phyloP scores from a whole-genome alignment of 2,888 invertebrate genomes.

The Corbicula japonica region DNA sequence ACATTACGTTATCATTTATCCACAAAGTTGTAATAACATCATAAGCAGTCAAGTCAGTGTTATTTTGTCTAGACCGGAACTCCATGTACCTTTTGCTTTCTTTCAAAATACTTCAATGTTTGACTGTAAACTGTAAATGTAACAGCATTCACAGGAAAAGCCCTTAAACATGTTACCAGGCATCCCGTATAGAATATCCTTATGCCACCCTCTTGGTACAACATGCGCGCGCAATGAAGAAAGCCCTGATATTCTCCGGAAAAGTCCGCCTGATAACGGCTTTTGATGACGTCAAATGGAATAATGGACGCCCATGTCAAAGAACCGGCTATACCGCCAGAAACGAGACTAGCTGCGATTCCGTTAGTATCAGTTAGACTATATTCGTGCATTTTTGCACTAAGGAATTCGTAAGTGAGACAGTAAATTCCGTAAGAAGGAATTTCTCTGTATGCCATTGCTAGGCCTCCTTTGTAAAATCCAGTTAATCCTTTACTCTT shows the following conservation, averaged over 20 bases:
- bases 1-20: too few relatives aligned
- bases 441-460: slow-evolving; percentile 88
- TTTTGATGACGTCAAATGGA: slow-evolving; percentile 92
- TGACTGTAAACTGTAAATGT: slow-evolving; percentile 88
- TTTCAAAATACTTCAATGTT: slow-evolving; percentile 69
- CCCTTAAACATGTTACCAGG: slow-evolving; percentile 89
- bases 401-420: slow-evolving; percentile 88
- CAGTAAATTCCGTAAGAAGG: slow-evolving; percentile 90
- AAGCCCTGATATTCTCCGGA: slow-evolving; percentile 88
- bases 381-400: slow-evolving; percentile 64
- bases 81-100: too few relatives aligned
- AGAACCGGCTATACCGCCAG: slow-evolving; percentile 88
- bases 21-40: not conserved
- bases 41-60: too few relatives aligned
- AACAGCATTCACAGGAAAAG: slow-evolving; percentile 91
- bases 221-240: slow-evolving; percentile 89
- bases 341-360: slow-evolving; percentile 77
- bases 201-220: slow-evolving; percentile 89
- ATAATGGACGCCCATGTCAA: slow-evolving; percentile 90
- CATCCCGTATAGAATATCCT: slow-evolving; percentile 90
- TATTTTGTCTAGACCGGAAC: too few relatives aligned
- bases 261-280: slow-evolving; percentile 90
- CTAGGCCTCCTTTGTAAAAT: slow-evolving; percentile 83
- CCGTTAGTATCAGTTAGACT: slow-evolving; percentile 72
- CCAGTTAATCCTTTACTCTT: slow-evolving; percentile 86